Percentiles rank a stretch among this genome's conserved stretches.
These are phyloP conservation scores for Petrophora chlorosata DNA, from an alignment of 2,888 invertebrate genomes.

Conservation along the genomic window DNA sequence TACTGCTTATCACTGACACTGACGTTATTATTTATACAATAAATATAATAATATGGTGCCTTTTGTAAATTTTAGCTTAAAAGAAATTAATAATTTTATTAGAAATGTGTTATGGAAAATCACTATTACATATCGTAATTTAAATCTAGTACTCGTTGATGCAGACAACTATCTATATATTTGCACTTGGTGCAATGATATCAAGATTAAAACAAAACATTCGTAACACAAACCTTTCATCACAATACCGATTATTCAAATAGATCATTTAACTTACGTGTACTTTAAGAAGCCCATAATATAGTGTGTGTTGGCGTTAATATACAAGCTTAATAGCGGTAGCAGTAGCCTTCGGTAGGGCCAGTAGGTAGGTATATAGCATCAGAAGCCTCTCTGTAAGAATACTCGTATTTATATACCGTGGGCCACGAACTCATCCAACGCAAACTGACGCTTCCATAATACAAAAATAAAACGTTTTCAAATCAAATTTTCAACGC, in stretches of 20 bases:
- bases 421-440: too few relatives aligned
- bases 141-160: slow-evolving; percentile 67
- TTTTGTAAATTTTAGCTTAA: slow-evolving; percentile 51
- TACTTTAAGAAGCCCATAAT: slow-evolving; percentile 27
- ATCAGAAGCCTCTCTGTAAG: slow-evolving; percentile 1
- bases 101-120: slow-evolving; percentile 48
- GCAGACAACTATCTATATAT: slow-evolving; percentile 62
- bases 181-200: slow-evolving; percentile 77
- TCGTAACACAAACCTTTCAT: slow-evolving; percentile 67
- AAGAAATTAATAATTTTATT: slow-evolving; percentile 45
- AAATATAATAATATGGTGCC: slow-evolving; percentile 57
- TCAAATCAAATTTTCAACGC: slow-evolving; percentile 74
- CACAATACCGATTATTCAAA: slow-evolving; percentile 62
- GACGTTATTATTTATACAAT: slow-evolving; percentile 77
- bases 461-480: slow-evolving; percentile 66
- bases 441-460: too few relatives aligned
- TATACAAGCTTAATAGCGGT: too few relatives aligned
- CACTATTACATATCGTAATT: slow-evolving; percentile 48
- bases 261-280: slow-evolving; percentile 42
- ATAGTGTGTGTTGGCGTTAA: slow-evolving; percentile 14
- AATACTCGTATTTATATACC: too few relatives aligned
- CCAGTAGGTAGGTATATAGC: too few relatives aligned
- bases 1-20: slow-evolving; percentile 68
- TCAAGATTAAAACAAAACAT: slow-evolving; percentile 60
- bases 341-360: too few relatives aligned